A percentile compares a stretch with the other conserved stretches of the same genome.
Conservation (phyloP, 2,888 invertebrate species). For the Stenoptilia bipunctidactyla region DNA sequence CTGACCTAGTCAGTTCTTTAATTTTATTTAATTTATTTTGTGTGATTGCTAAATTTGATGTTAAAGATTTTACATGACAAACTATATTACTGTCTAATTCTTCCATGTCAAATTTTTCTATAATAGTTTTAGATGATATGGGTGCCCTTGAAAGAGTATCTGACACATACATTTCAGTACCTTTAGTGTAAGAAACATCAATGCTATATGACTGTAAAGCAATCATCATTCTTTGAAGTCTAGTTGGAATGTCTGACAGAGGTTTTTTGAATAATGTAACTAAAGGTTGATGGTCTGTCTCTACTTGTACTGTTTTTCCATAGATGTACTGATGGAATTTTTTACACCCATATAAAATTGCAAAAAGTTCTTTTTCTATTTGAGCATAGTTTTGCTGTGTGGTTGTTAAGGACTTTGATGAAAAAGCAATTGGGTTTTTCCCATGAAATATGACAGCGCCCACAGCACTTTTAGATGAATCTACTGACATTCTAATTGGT, state of each 20-base stretch:
- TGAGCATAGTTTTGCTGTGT: conserved; percentile 19
- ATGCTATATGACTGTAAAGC: conserved; percentile 7
- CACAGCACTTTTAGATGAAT: conserved; percentile 11
- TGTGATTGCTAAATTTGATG: conserved; percentile 8
- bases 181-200: conserved; percentile 7
- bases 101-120: not conserved
- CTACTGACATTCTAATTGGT: conserved; percentile 11
- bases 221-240: conserved; percentile 10
- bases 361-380: conserved; percentile 4
- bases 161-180: conserved; percentile 9
- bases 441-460: conserved; percentile 17
- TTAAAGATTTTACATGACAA: conserved; percentile 7
- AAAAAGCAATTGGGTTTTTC: conserved; percentile 18
- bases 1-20: conserved; percentile 1
- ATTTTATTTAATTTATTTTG: conserved; percentile 9
- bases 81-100: conserved; percentile 3
- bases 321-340: conserved; percentile 7
- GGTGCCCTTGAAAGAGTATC: conserved; percentile 8
- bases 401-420: conserved; percentile 15
- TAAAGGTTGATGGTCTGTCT: conserved; percentile 9
- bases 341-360: conserved; percentile 6
- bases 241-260: conserved; percentile 5
- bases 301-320: conserved; percentile 9
- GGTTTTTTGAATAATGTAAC: conserved; percentile 8
- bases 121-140: not conserved